Evolutionary conservation across 2,797 vertebrate species (phyloP).

Genomic region (Sparidentex hasta): DNA sequence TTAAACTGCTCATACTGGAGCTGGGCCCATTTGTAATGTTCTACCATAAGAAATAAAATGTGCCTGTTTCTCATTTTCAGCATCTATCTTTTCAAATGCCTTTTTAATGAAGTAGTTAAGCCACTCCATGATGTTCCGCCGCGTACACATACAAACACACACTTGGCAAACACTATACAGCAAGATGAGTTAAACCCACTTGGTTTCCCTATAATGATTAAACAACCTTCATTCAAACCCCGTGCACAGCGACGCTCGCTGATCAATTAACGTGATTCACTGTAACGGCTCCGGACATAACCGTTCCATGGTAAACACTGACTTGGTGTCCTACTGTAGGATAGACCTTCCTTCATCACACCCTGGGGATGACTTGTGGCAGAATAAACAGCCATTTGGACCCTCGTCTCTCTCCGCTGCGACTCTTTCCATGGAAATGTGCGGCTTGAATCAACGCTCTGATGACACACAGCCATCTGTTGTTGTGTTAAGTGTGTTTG

Average conservation of each 20-base stretch:
- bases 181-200: slow-evolving; percentile 71
- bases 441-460: slow-evolving; percentile 84
- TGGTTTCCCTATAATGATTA: slow-evolving; percentile 73
- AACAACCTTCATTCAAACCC: slow-evolving; percentile 84
- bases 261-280: slow-evolving; percentile 85
- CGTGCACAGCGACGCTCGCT: slow-evolving; percentile 70
- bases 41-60: slow-evolving; percentile 66
- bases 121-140: slow-evolving; percentile 65
- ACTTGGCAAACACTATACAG: slow-evolving; percentile 71
- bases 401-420: slow-evolving; percentile 78
- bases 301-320: slow-evolving; percentile 63
- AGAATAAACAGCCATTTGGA: slow-evolving; percentile 86
- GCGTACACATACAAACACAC: slow-evolving; percentile 69
- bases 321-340: slow-evolving; percentile 80
- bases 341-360: slow-evolving; percentile 82
- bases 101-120: slow-evolving; percentile 84
- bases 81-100: slow-evolving; percentile 79
- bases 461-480: slow-evolving; percentile 87
- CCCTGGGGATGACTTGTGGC: slow-evolving; percentile 83
- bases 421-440: slow-evolving; percentile 84
- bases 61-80: slow-evolving; percentile 63
- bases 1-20: slow-evolving; percentile 50
- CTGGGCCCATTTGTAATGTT: slow-evolving; percentile 61
- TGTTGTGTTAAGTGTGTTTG: slow-evolving; percentile 85
- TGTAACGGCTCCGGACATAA: slow-evolving; percentile 64